Conservation (phyloP, 1,140 invertebrate species). For the Anastatus disparis region DNA sequence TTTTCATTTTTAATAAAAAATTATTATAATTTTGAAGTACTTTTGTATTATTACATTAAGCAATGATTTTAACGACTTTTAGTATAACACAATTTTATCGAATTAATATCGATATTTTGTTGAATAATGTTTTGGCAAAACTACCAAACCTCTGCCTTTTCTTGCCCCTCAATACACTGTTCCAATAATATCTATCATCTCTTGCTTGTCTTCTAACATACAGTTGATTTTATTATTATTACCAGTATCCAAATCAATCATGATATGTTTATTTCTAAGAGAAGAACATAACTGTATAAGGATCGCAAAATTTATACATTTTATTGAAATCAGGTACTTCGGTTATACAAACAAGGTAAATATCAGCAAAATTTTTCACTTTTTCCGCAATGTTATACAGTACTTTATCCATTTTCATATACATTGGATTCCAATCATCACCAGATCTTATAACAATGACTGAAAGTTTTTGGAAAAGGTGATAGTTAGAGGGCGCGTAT, state of each 20-base stretch:
- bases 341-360: constrained; percentile 97
- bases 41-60: too few relatives aligned
- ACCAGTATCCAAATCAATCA: constrained; percentile 99
- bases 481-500: too few relatives aligned
- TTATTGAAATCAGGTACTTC: constrained; percentile 99
- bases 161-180: constrained; percentile 98
- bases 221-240: constrained; percentile 99
- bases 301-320: constrained; percentile 99
- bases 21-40: too few relatives aligned
- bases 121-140: constrained; percentile 99
- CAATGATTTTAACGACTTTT: too few relatives aligned
- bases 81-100: too few relatives aligned
- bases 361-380: constrained; percentile 97
- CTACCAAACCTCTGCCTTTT: constrained; percentile 99
- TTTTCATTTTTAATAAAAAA: too few relatives aligned
- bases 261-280: constrained; percentile 99
- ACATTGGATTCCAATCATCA: constrained; percentile 99
- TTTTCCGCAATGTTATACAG: constrained; percentile 98
- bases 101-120: constrained; percentile 99
- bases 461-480: too few relatives aligned
- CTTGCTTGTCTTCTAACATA: constrained; percentile 98
- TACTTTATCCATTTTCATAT: constrained; percentile 99
- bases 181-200: constrained; percentile 99
- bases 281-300: constrained; percentile 99
- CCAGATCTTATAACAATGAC: constrained; percentile 93